Conservation (phyloP, 2,888 invertebrate species). For the Taphrorychus bicolor region DNA sequence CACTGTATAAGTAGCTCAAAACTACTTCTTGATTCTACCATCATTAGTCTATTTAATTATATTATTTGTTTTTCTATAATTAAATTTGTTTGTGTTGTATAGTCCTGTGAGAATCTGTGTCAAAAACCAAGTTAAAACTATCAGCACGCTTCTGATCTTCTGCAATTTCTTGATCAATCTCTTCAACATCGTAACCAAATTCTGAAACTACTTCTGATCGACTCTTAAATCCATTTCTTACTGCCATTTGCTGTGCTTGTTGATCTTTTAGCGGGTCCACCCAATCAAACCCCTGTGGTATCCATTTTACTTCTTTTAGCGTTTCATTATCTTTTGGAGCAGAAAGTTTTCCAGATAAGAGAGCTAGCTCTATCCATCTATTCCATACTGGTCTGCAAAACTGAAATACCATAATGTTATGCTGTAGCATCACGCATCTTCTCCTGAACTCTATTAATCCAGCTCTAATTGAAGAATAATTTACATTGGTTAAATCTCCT, state of each 20-base stretch:
- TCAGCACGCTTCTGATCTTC: slow-evolving; percentile 17
- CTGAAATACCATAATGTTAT: slow-evolving; percentile 13
- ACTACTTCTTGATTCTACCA: too few relatives aligned
- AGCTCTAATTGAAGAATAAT: slow-evolving; percentile 17
- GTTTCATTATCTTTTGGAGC: slow-evolving; percentile 12
- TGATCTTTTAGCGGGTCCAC: slow-evolving; percentile 21
- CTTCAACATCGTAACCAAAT: slow-evolving; percentile 24
- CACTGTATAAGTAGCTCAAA: too few relatives aligned
- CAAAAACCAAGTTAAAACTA: background rate
- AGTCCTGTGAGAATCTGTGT: too few relatives aligned
- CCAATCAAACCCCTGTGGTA: slow-evolving; percentile 24
- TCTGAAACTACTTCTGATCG: slow-evolving; percentile 28
- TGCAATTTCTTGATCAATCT: slow-evolving; percentile 27
- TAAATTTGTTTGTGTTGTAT: too few relatives aligned
- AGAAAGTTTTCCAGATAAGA: slow-evolving; percentile 9
- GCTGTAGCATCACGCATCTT: slow-evolving; percentile 10
- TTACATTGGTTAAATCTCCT: slow-evolving; percentile 13
- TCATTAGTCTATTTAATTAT: too few relatives aligned
- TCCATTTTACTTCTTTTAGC: slow-evolving; percentile 22
- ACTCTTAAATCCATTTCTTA: slow-evolving; percentile 21
- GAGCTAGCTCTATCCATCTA: slow-evolving; percentile 16
- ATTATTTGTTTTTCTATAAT: too few relatives aligned
- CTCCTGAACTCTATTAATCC: slow-evolving; percentile 19
- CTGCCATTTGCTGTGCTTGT: slow-evolving; percentile 23
- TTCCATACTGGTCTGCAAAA: slow-evolving; percentile 12